These are phyloP conservation scores for Cephus runcator DNA, from an alignment of 2,888 invertebrate species.

Conservation along the genomic window DNA sequence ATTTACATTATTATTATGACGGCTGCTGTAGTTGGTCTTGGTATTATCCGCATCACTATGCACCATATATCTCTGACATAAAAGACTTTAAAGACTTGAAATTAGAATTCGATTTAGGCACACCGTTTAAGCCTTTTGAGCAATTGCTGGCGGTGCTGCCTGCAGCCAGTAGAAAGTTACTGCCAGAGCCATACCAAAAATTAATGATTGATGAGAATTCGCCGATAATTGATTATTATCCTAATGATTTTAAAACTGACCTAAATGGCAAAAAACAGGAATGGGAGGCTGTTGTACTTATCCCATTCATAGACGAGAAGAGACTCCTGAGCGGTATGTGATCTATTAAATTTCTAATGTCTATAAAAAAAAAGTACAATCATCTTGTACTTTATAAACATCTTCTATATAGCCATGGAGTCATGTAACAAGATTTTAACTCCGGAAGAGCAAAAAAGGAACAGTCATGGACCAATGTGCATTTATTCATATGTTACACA, in stretches of 20 bases:
- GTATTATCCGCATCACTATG: constrained; percentile 98
- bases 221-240: constrained; percentile 91
- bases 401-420: constrained; percentile 72
- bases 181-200: constrained; percentile 82
- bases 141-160: constrained; percentile 91
- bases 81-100: constrained; percentile 80
- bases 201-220: constrained; percentile 83
- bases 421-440: constrained; percentile 75
- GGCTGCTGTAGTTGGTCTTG: constrained; percentile 98
- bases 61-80: constrained; percentile 95
- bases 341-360: not conserved
- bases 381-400: not conserved
- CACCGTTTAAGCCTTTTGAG: constrained; percentile 93
- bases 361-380: not conserved
- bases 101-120: constrained; percentile 85
- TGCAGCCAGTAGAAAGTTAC: constrained; percentile 81
- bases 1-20: constrained; percentile 94
- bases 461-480: constrained; percentile 88
- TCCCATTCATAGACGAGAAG: constrained; percentile 92
- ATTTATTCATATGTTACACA: constrained; percentile 76
- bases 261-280: constrained; percentile 95
- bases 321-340: constrained; percentile 47
- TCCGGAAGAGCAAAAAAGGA: constrained; percentile 78
- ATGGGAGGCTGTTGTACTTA: constrained; percentile 95
- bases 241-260: constrained; percentile 90